Evolutionary conservation across 1,140 invertebrate genomes (phyloP).

Genomic region (Pseudomyrmex concolor): DNA sequence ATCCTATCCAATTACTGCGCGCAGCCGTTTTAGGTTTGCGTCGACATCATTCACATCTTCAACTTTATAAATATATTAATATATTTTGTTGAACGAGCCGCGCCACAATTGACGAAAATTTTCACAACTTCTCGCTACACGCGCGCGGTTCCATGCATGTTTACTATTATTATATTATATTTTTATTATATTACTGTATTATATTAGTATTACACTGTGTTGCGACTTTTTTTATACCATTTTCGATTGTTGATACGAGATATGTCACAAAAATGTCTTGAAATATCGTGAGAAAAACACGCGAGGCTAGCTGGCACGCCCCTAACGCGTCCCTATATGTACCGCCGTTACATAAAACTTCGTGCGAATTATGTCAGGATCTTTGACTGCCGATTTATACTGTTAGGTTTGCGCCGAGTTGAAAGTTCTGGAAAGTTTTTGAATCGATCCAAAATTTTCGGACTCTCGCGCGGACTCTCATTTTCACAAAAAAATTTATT

Average conservation of each 20-base stretch:
- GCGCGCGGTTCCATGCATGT: constrained; percentile 79
- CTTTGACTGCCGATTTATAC: neutral
- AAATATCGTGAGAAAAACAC: constrained; percentile 3
- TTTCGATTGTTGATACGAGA: constrained; percentile 25
- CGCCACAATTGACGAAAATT: constrained; percentile 55
- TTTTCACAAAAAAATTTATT: constrained; percentile 3
- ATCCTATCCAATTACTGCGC: constrained; percentile 7
- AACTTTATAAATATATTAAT: constrained; percentile 81
- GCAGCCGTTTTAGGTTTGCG: constrained; percentile 50
- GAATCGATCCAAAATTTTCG: constrained; percentile 44
- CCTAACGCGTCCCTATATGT: constrained; percentile 12
- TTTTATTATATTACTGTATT: constrained; percentile 77
- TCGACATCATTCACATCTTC: neutral
- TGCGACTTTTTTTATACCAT: constrained; percentile 37
- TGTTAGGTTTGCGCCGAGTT: neutral
- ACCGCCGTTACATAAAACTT: neutral
- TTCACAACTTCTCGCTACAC: constrained; percentile 34
- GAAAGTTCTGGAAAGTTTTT: constrained; percentile 52
- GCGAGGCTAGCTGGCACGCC: constrained; percentile 64
- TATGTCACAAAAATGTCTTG: neutral
- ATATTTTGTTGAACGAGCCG: constrained; percentile 84
- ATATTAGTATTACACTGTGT: constrained; percentile 74
- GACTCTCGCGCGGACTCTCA: neutral
- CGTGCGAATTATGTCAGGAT: constrained; percentile 46
- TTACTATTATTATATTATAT: constrained; percentile 80